Conservation (phyloP, 2,888 invertebrate species). For the Diarsia mendica region DNA sequence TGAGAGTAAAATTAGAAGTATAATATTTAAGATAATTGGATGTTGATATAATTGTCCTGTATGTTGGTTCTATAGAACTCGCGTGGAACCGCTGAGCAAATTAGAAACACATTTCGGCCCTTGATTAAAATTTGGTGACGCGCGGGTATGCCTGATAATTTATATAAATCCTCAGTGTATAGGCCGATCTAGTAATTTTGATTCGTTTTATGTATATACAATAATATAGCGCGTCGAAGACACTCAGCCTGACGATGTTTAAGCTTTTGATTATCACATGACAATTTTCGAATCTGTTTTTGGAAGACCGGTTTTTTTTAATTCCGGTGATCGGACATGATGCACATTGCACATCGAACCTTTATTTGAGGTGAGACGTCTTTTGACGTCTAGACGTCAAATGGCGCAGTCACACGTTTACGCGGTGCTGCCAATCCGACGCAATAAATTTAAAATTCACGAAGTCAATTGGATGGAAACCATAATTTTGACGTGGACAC, state of each 20-base stretch:
- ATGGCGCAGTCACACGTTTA: constrained; percentile 20
- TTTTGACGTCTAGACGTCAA: constrained; percentile 23
- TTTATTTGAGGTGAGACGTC: constrained; percentile 49
- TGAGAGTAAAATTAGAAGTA: constrained; percentile 29
- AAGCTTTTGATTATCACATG: constrained; percentile 31
- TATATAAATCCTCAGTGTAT: constrained; percentile 27
- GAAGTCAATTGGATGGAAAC: constrained; percentile 27
- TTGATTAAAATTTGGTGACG: constrained; percentile 26
- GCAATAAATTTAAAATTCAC: not conserved
- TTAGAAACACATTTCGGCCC: constrained; percentile 21
- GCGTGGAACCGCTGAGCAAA: constrained; percentile 11
- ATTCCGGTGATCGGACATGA: constrained; percentile 4
- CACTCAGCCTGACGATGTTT: constrained; percentile 13
- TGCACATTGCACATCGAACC: not conserved
- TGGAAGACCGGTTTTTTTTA: constrained; percentile 27
- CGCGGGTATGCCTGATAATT: constrained; percentile 12
- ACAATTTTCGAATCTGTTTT: constrained; percentile 36
- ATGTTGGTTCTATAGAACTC: constrained; percentile 29
- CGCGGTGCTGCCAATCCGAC: constrained; percentile 29
- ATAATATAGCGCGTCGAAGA: constrained; percentile 17
- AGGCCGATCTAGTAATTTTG: constrained; percentile 23
- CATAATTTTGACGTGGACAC: constrained; percentile 37
- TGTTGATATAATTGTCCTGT: constrained; percentile 28
- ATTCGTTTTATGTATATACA: constrained; percentile 28
- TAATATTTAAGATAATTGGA: constrained; percentile 26